Evolutionary conservation across 2,888 invertebrate genomes (phyloP).

Genomic region (Eupithecia vulgata): DNA sequence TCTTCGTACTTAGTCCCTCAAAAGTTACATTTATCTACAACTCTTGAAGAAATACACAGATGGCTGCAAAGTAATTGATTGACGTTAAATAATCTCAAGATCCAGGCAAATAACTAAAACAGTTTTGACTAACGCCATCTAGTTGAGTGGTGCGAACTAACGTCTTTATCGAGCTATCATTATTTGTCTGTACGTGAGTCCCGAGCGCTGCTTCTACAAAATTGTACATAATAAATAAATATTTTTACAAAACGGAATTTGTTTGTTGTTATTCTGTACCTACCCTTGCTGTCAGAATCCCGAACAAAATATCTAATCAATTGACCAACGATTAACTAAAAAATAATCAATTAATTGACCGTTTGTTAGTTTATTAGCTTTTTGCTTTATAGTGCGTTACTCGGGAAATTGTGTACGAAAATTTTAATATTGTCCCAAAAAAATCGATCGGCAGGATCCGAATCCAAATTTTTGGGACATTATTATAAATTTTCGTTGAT

Average conservation of each 20-base stretch:
- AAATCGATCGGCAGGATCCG: too few species aligned
- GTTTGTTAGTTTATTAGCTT: too few species aligned
- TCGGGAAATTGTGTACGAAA: too few species aligned
- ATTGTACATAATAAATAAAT: constrained; percentile 75
- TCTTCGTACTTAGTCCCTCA: background rate
- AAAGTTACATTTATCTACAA: background rate
- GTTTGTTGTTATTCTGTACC: constrained; percentile 16
- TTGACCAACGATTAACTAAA: too few species aligned
- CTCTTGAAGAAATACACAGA: background rate
- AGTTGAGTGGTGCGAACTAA: background rate
- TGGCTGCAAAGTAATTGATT: background rate
- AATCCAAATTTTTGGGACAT: too few species aligned
- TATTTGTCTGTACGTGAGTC: constrained; percentile 22
- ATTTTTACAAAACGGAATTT: constrained; percentile 69
- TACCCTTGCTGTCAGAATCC: background rate
- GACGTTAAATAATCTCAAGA: background rate
- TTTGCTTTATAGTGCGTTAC: too few species aligned
- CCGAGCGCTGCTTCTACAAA: constrained; percentile 50
- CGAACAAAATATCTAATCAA: background rate
- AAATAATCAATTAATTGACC: too few species aligned
- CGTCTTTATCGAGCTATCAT: background rate
- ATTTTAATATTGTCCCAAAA: too few species aligned
- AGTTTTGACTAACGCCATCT: background rate
- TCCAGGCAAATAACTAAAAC: background rate
- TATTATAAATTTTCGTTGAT: too few species aligned